phyloP scores from a whole-genome alignment of 2,113 vertebrate genomes.

The Clarias gariepinus region DNA sequence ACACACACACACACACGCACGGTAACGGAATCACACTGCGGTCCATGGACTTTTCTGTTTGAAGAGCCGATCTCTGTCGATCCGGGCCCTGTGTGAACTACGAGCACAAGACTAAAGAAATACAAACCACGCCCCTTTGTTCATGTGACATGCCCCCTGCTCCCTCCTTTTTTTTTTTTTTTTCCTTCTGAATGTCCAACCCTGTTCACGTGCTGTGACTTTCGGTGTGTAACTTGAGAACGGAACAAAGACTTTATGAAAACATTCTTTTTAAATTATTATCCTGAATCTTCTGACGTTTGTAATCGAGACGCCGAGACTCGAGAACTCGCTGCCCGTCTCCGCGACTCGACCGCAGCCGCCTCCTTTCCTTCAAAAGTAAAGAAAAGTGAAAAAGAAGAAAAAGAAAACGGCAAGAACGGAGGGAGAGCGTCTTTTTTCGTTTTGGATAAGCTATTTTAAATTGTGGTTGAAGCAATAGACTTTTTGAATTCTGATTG shows the following conservation, averaged over 20 bases:
- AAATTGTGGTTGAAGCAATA: constrained; percentile 99
- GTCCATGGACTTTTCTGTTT: constrained; percentile 15
- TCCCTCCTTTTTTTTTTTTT: constrained; percentile 57
- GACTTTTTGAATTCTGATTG: constrained; percentile 97
- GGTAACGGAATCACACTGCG: neutral
- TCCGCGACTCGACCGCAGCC: constrained; percentile 74
- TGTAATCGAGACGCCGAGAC: constrained; percentile 81
- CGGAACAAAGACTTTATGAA: constrained; percentile 72
- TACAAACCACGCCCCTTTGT: constrained; percentile 48
- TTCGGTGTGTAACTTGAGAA: constrained; percentile 91
- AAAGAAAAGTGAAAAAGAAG: constrained; percentile 2
- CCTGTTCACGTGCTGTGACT: constrained; percentile 87
- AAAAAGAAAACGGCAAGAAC: constrained; percentile 52
- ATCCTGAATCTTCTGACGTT: constrained; percentile 80
- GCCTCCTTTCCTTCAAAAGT: constrained; percentile 58
- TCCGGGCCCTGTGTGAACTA: constrained; percentile 65
- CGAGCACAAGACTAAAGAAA: constrained; percentile 68
- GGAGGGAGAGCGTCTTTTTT: constrained; percentile 53
- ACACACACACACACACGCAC: constrained; percentile 34
- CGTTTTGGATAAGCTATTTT: constrained; percentile 91
- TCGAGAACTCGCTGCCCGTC: constrained; percentile 73
- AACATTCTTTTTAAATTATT: constrained; percentile 89
- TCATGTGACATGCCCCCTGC: constrained; percentile 38
- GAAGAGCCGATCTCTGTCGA: constrained; percentile 23
- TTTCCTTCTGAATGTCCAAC: constrained; percentile 84